phyloP scores from a whole-genome alignment of 1,140 invertebrate genomes.

The Lordiphosa collinella region DNA sequence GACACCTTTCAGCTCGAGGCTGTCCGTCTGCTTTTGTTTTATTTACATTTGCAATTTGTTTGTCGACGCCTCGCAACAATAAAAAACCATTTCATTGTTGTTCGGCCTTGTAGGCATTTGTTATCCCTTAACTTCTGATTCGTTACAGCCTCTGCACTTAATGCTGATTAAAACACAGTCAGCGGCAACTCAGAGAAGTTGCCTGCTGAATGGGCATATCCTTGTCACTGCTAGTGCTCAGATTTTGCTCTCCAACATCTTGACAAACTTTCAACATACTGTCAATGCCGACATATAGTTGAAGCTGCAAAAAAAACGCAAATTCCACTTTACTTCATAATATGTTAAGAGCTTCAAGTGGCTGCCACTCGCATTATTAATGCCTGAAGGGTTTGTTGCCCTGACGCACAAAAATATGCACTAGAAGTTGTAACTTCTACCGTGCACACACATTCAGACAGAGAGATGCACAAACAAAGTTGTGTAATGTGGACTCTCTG shows the following conservation, averaged over 20 bases:
- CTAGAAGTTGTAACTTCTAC: slow-evolving; percentile 47
- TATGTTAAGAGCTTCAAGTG: slow-evolving; percentile 28
- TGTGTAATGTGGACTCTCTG: slow-evolving; percentile 41
- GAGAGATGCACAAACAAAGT: slow-evolving; percentile 31
- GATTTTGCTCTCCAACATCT: slow-evolving; percentile 34
- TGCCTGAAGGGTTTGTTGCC: slow-evolving; percentile 36
- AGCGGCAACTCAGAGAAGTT: slow-evolving; percentile 43
- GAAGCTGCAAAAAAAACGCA: neutral
- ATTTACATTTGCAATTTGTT: slow-evolving; percentile 74
- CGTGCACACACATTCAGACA: slow-evolving; percentile 5
- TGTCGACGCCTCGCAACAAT: slow-evolving; percentile 52
- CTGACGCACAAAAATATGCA: slow-evolving; percentile 54
- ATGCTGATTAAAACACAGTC: slow-evolving; percentile 54
- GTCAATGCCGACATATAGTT: slow-evolving; percentile 62
- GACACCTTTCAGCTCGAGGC: slow-evolving; percentile 7
- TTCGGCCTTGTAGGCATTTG: slow-evolving; percentile 11
- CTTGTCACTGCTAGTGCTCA: slow-evolving; percentile 32
- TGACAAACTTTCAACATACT: slow-evolving; percentile 63
- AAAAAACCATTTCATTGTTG: slow-evolving; percentile 63
- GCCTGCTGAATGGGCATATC: slow-evolving; percentile 10
- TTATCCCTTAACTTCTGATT: slow-evolving; percentile 26
- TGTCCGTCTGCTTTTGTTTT: slow-evolving; percentile 55
- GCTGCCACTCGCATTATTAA: slow-evolving; percentile 64
- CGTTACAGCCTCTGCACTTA: slow-evolving; percentile 39
- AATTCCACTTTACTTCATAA: slow-evolving; percentile 7